Percentiles rank a stretch among this genome's conserved stretches.
These are phyloP conservation scores for Mycetomoellerius zeteki DNA, from an alignment of 1,140 invertebrate genomes.

Conservation along the genomic window DNA sequence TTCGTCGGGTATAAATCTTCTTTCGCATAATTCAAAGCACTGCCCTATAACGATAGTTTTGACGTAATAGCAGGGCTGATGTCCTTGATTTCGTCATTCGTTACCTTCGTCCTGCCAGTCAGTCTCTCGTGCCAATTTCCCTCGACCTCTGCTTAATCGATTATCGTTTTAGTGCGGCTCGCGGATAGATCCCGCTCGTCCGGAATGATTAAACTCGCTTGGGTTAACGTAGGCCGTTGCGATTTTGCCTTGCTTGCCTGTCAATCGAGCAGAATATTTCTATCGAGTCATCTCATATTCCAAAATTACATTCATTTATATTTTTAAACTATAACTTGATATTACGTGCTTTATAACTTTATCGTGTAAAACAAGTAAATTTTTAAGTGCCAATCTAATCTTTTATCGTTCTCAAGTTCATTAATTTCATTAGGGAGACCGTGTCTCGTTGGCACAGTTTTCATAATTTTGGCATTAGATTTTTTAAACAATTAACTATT, in stretches of 20 bases:
- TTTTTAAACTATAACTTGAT: constrained; percentile 10
- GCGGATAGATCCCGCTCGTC: constrained; percentile 37
- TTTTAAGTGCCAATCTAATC: neutral
- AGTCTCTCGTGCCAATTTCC: constrained; percentile 54
- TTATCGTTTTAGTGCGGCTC: constrained; percentile 45
- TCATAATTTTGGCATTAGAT: too few relatives aligned
- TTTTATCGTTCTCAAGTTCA: neutral
- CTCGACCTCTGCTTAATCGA: constrained; percentile 55
- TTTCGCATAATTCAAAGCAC: constrained; percentile 12
- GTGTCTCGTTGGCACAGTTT: too few relatives aligned
- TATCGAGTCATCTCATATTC: neutral
- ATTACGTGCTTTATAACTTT: neutral
- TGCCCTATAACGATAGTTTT: constrained; percentile 22
- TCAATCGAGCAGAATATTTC: constrained; percentile 2
- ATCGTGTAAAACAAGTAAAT: neutral
- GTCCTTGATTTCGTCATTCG: constrained; percentile 56
- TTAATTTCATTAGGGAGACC: neutral
- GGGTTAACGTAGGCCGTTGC: neutral
- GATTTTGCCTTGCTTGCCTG: neutral
- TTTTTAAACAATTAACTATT: too few relatives aligned
- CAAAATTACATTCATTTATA: neutral
- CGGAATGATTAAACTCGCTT: constrained; percentile 52
- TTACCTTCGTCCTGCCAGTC: constrained; percentile 55
- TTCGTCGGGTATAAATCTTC: constrained; percentile 14
- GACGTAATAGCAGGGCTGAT: constrained; percentile 14